phyloP scores from a whole-genome alignment of 2,888 invertebrate genomes.

The Bimastos eiseni region DNA sequence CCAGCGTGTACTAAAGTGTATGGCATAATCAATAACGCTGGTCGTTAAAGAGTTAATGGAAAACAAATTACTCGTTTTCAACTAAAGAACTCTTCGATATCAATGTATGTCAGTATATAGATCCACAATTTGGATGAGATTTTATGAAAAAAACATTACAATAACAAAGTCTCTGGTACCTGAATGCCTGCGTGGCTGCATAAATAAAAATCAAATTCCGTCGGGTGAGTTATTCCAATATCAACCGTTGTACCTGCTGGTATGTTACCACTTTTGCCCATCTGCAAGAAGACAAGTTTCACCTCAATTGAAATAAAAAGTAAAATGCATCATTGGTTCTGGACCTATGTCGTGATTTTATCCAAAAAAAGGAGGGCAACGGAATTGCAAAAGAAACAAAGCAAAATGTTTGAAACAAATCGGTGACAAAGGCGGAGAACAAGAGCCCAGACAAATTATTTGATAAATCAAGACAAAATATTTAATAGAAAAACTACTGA shows the following conservation, averaged over 20 bases:
- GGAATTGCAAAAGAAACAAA: no score
- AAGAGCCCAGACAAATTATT: no score
- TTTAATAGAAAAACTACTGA: no score
- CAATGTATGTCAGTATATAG: not conserved
- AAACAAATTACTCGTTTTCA: not conserved
- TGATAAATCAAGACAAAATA: no score
- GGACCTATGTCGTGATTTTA: no score
- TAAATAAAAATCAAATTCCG: conserved; percentile 99
- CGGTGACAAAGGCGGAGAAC: no score
- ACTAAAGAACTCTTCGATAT: not conserved
- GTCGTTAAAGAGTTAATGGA: not conserved
- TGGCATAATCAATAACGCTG: no score
- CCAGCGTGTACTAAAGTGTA: no score
- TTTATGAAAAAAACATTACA: not conserved
- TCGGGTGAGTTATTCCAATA: conserved; percentile 98
- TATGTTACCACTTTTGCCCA: conserved; percentile 97
- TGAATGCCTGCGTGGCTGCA: conserved; percentile 74
- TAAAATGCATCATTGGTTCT: not conserved
- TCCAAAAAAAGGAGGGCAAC: no score
- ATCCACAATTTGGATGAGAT: not conserved
- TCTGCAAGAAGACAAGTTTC: conserved; percentile 60
- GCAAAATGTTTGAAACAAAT: no score
- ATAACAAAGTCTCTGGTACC: conserved; percentile 61
- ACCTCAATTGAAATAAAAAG: not conserved
- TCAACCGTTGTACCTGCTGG: conserved; percentile 99